These are phyloP conservation scores for Spongilla lacustris DNA, from an alignment of 37 sponge, comb jelly and placozoan species.

Conservation along the genomic window DNA sequence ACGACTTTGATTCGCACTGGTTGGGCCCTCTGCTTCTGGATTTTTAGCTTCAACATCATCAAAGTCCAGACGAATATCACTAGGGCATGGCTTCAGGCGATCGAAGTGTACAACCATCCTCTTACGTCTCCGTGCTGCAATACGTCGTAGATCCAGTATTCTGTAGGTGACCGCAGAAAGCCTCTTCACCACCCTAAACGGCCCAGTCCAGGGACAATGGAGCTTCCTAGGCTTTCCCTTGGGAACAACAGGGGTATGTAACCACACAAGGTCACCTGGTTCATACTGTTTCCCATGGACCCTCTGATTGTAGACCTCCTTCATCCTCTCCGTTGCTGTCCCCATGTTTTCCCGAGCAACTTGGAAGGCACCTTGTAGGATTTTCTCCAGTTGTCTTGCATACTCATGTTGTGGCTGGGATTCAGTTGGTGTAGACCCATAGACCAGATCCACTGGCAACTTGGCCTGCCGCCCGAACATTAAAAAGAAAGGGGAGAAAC, in stretches of 20 bases:
- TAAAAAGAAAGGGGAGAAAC: slow-evolving; percentile 26
- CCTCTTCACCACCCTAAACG: slow-evolving; percentile 8
- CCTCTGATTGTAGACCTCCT: slow-evolving; percentile 14
- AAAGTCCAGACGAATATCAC: neutral
- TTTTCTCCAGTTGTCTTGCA: slow-evolving; percentile 8
- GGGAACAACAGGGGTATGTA: slow-evolving; percentile 10
- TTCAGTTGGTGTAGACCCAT: slow-evolving; percentile 5
- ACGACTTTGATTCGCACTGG: neutral
- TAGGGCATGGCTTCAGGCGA: slow-evolving; percentile 11
- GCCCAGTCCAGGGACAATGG: slow-evolving; percentile 35
- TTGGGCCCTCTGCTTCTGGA: neutral
- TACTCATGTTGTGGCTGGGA: neutral
- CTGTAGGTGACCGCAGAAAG: slow-evolving; percentile 7
- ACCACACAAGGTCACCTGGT: slow-evolving; percentile 25
- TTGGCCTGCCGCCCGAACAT: slow-evolving; percentile 39
- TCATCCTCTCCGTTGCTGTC: neutral
- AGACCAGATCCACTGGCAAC: slow-evolving; percentile 41
- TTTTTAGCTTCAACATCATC: neutral
- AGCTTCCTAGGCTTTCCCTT: slow-evolving; percentile 26
- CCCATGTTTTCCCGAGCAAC: slow-evolving; percentile 2
- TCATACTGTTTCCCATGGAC: slow-evolving; percentile 15
- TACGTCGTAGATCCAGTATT: neutral
- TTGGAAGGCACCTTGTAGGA: neutral
- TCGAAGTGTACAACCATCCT: slow-evolving; percentile 28
- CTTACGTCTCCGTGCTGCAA: neutral